A percentile compares a stretch with the other conserved stretches of the same genome.
Evolutionary conservation across 1,140 invertebrate species (phyloP).

Genomic region (Octopus bimaculoides): DNA sequence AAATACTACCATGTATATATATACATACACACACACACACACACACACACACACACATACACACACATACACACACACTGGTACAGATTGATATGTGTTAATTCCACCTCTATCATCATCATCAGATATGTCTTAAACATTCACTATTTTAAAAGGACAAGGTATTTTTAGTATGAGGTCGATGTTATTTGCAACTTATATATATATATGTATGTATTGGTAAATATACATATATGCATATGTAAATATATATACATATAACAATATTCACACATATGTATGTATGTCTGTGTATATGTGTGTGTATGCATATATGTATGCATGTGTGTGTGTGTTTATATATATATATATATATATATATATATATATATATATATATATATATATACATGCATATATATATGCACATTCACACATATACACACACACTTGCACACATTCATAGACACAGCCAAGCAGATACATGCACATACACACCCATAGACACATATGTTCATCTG

Average conservation of each 20-base stretch:
- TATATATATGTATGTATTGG: slow-evolving; percentile 20
- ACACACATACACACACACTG: no score
- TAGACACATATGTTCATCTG: neutral
- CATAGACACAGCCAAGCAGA: no score
- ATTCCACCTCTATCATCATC: no score
- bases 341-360: neutral
- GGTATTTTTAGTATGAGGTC: no score
- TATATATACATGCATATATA: neutral
- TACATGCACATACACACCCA: no score
- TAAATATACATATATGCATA: slow-evolving; percentile 12
- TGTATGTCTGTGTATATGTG: neutral
- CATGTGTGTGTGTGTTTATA: neutral
- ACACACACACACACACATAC: no score
- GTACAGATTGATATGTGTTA: no score
- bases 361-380: slow-evolving; percentile 4
- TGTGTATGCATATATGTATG: slow-evolving; percentile 12
- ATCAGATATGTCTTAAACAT: no score
- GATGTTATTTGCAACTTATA: neutral
- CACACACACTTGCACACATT: neutral
- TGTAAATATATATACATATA: neutral
- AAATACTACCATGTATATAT: no score
- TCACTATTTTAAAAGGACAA: no score
- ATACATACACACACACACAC: no score
- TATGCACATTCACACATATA: neutral
- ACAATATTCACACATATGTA: neutral